A percentile compares a stretch with the other conserved stretches of the same genome.
Conservation (phyloP, 2,888 invertebrate species). For the Chironomus riparius region DNA sequence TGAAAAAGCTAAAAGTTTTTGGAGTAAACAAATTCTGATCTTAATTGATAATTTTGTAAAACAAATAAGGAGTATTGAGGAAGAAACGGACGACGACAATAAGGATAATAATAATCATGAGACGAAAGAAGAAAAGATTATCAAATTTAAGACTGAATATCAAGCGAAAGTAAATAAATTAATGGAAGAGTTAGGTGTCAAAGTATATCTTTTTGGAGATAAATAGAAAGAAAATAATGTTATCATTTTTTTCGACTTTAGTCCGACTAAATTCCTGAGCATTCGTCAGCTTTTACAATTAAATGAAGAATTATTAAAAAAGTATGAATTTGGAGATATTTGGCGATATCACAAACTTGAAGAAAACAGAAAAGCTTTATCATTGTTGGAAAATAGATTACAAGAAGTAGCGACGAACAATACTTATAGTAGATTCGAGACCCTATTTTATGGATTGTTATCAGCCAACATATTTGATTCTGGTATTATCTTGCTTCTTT, state of each 20-base stretch:
- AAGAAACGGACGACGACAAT: slow-evolving; percentile 59
- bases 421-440: slow-evolving; percentile 47
- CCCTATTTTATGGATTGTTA: slow-evolving; percentile 56
- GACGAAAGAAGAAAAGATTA: slow-evolving; percentile 59
- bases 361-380: slow-evolving; percentile 77
- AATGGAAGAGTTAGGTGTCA: slow-evolving; percentile 42
- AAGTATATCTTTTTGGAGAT: not conserved
- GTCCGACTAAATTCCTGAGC: slow-evolving; percentile 60
- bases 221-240: not conserved
- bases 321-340: slow-evolving; percentile 87
- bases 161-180: slow-evolving; percentile 54
- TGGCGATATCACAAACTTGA: slow-evolving; percentile 73
- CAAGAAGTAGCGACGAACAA: slow-evolving; percentile 56
- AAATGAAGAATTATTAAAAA: slow-evolving; percentile 82
- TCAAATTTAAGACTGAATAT: slow-evolving; percentile 67
- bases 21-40: slow-evolving; percentile 10
- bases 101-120: slow-evolving; percentile 56
- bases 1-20: slow-evolving; percentile 3
- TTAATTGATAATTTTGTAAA: slow-evolving; percentile 76
- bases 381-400: slow-evolving; percentile 57
- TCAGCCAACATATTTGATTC: slow-evolving; percentile 94
- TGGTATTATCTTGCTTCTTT: slow-evolving; percentile 42
- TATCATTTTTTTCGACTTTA: not conserved
- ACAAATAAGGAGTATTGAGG: slow-evolving; percentile 51
- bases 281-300: slow-evolving; percentile 84